phyloP scores from a whole-genome alignment of 2,888 invertebrate genomes.

The Caenorhabditis sinica region DNA sequence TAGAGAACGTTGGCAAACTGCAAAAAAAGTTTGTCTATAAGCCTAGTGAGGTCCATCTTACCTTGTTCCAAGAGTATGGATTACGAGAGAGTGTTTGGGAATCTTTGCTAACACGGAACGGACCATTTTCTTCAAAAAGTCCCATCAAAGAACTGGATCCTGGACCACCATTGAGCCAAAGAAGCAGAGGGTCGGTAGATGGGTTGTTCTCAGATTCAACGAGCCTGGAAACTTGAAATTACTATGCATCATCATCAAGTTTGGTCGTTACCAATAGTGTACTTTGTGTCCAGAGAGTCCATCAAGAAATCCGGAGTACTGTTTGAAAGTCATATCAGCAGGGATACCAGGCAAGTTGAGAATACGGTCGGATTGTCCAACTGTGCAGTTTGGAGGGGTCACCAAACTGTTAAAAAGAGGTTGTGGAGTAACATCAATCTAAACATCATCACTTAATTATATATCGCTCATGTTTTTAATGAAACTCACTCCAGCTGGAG shows the following conservation, averaged over 20 bases:
- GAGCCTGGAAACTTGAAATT: slow-evolving; percentile 58
- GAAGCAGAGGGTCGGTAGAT: slow-evolving; percentile 67
- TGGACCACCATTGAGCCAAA: slow-evolving; percentile 83
- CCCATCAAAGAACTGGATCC: slow-evolving; percentile 85
- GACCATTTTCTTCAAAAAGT: slow-evolving; percentile 84
- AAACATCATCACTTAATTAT: slow-evolving; percentile 4
- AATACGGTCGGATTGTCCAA: slow-evolving; percentile 60
- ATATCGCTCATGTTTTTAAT: neutral
- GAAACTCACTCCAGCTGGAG: slow-evolving; percentile 48
- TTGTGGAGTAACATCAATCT: slow-evolving; percentile 65
- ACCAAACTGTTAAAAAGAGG: slow-evolving; percentile 25
- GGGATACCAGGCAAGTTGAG: slow-evolving; percentile 68
- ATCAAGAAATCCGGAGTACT: slow-evolving; percentile 75
- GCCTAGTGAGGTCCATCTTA: no score
- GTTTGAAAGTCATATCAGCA: slow-evolving; percentile 56
- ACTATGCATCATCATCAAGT: neutral
- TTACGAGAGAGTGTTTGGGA: slow-evolving; percentile 74
- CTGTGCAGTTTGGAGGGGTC: slow-evolving; percentile 9
- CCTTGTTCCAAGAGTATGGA: slow-evolving; percentile 80
- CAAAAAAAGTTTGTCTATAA: no score
- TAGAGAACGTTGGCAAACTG: slow-evolving; percentile 86
- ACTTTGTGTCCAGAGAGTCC: slow-evolving; percentile 83
- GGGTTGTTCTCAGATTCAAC: slow-evolving; percentile 72
- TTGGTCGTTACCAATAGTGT: slow-evolving; percentile 84
- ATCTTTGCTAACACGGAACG: slow-evolving; percentile 81